Base-by-base conservation (phyloP, 1,140 invertebrate species). In the Saccostrea cuccullata region DNA sequence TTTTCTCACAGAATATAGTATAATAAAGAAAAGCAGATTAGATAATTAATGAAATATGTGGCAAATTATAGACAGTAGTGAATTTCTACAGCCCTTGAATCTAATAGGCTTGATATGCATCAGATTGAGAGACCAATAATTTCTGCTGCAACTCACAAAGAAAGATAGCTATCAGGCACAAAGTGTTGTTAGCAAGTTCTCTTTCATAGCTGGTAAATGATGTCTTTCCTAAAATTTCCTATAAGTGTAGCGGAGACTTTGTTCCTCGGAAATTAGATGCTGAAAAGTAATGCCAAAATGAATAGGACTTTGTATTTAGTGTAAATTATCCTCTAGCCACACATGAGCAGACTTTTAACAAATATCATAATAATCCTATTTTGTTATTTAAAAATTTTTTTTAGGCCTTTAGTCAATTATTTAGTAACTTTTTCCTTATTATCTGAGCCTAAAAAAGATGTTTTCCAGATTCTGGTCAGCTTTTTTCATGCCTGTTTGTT, bases 31-130 rank as follows among this genome's bases (percentile, higher is more conserved):
- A 77, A 73, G 70, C 26, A 77, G 70, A 77, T 77, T 30, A 36
- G 70, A 77, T 77, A 77, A 77, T 77, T 77, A 77, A 77, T 77
- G 70, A 77, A 77, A 77, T 77, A 77, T 77, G 70, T 77, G 70
- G 70, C 70, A 77, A 77, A 77, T 77, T 77, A 77, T 77, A 36
- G 70, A 77, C 70, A 36, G 70, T 77, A 77, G 70, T 77, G 26
- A 77, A 77, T 77, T 77, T 77, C 70, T 77, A 77, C 70, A 77
- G 70, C 70, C 70, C 70, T 77, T 77, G 70, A 77, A 77, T 77
- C 70, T 77, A 77, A 77, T 77, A 77, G 70, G 70, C 70, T 77
- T 77, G 70, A 77, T 77, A 77, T 36, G 30, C 26, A 77, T 77
- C 70, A 77, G 70, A 77, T 77, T 26, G 17, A 12, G 11, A 2